A percentile compares a stretch with the other conserved stretches of the same genome.
phyloP scores from a whole-genome alignment of 2,888 invertebrate species.

The Cybosia mesomella region DNA sequence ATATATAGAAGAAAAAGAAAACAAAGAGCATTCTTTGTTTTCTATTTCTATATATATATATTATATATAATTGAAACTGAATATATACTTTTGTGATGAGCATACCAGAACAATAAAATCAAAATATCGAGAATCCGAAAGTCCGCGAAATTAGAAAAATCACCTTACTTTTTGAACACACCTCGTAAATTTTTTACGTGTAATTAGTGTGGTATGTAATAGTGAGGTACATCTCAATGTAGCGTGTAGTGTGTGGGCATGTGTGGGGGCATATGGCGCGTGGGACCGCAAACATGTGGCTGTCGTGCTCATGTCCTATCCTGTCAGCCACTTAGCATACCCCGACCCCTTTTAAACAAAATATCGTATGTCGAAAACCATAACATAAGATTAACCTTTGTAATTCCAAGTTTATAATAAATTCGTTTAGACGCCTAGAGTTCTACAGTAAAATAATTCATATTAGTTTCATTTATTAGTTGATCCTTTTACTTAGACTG shows the following conservation, averaged over 20 bases:
- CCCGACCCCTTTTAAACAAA: constrained; percentile 55
- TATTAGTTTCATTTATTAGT: constrained; percentile 19
- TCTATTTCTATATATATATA: no score
- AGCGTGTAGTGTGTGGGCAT: constrained; percentile 35
- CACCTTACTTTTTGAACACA: no score
- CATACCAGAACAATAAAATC: no score
- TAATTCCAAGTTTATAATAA: constrained; percentile 24
- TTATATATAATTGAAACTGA: no score
- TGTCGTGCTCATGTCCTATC: constrained; percentile 50
- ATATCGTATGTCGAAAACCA: constrained; percentile 53
- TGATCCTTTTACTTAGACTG: constrained; percentile 16
- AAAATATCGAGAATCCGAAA: no score
- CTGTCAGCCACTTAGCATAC: constrained; percentile 54
- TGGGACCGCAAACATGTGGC: constrained; percentile 61
- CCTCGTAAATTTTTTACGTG: constrained; percentile 29
- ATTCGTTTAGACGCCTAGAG: constrained; percentile 32
- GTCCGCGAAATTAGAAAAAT: no score
- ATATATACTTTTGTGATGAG: no score
- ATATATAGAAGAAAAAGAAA: no score
- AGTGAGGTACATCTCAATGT: constrained; percentile 17
- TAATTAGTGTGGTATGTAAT: constrained; percentile 20
- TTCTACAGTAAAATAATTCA: constrained; percentile 34
- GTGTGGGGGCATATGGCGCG: constrained; percentile 44
- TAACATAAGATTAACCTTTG: constrained; percentile 31
- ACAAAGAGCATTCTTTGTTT: no score